Base-by-base conservation (phyloP, 2,113 vertebrate species). In the Leucopsar rothschildi region DNA sequence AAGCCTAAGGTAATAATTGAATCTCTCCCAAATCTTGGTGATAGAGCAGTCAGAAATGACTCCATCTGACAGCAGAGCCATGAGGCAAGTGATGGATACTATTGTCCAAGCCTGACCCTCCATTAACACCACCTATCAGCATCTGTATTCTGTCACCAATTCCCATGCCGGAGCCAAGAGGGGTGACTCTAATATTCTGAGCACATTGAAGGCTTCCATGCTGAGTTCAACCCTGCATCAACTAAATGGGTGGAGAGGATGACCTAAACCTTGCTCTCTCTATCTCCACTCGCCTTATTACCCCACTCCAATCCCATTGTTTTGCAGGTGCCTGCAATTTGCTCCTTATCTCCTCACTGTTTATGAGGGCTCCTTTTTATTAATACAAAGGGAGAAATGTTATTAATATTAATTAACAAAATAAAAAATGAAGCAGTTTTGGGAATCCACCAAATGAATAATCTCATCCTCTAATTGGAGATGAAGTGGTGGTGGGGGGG, bases 61-160 rank as follows among this genome's bases (percentile, higher is more conserved):
- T 98, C 95, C 95, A 86, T 97, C 94, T 98, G 98, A 98, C 98
- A 98, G 98, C 90, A 96, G 97, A 98, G 98, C 98, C 97, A 98
- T 98, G 98, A 98, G 98, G 98, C 98, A 98, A 98, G 98, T 98
- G 98, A 99, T 98, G 98, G 98, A 98, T 98, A 98, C 98, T 98
- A 98, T 99, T 99, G 99, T 99, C 98, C 98, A 96, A 97, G 97
- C 63, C 88, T 99, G 98, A 99, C 98, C 98, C 98, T 98, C 98
- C 98, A 98, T 99, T 99, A 99, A 99, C 98, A 99, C 98, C 96
- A 98, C 98, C 98, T 98, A 98, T 98, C 98, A 98, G 98, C 98
- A 99, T 99, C 98, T 99, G 98, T 98, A 98, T 98, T 96, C 98
- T 98, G 98, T 98, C 98, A 98, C 96, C 84, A 95, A 96, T 98